phyloP scores from a whole-genome alignment of 2,888 invertebrate species.

The Cantharis rustica region DNA sequence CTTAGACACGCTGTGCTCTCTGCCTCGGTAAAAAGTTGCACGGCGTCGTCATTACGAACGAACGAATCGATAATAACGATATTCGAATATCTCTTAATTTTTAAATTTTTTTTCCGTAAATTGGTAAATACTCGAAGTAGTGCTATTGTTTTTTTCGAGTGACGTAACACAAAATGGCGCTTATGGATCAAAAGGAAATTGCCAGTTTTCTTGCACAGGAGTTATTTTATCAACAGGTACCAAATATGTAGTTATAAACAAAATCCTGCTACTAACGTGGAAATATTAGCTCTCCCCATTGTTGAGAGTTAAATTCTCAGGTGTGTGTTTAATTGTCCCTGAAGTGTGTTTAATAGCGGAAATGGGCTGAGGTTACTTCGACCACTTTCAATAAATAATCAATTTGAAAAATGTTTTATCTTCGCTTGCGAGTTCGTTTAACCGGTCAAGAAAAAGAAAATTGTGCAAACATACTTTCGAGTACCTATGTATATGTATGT shows the following conservation, averaged over 20 bases:
- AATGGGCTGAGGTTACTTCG: not conserved
- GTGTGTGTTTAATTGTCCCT: slow-evolving; percentile 1
- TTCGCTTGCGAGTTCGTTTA: not conserved
- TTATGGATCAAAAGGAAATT: slow-evolving; percentile 82
- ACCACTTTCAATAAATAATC: slow-evolving; percentile 5
- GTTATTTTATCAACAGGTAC: slow-evolving; percentile 76
- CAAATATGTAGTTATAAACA: not conserved
- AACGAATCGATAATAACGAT: slow-evolving; percentile 41
- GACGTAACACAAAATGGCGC: slow-evolving; percentile 45
- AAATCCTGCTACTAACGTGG: not conserved
- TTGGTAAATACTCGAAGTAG: slow-evolving; percentile 10
- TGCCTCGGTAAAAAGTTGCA: slow-evolving; percentile 46
- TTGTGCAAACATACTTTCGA: not conserved
- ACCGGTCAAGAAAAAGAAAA: not conserved
- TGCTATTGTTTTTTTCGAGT: slow-evolving; percentile 20
- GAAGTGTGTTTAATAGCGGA: slow-evolving; percentile 5
- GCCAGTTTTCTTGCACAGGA: slow-evolving; percentile 84
- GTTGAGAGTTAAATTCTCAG: not conserved
- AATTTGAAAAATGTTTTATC: not conserved
- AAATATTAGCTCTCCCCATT: not conserved
- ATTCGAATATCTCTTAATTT: slow-evolving; percentile 38
- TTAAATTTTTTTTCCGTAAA: slow-evolving; percentile 29
- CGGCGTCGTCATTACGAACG: slow-evolving; percentile 50
- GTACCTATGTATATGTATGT: too few relatives aligned
- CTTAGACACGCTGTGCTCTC: slow-evolving; percentile 49